Conservation (phyloP, 2,113 vertebrate genomes). For the Triplophysa siluroides region DNA sequence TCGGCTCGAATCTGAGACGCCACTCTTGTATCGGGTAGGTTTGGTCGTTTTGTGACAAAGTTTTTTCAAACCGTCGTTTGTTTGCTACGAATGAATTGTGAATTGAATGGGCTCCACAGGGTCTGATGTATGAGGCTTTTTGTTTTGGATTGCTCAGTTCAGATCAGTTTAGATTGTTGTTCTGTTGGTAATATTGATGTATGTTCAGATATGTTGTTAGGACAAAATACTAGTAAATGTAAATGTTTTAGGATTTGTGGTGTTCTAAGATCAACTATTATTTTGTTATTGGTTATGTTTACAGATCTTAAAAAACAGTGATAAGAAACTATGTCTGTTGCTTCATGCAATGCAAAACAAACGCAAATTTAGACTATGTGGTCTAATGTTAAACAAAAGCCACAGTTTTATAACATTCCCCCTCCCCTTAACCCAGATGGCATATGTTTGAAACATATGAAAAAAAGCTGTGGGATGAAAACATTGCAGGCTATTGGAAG, state of each 20-base stretch:
- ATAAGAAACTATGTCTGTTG: not conserved
- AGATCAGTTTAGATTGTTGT: not conserved
- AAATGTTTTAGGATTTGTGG: not conserved
- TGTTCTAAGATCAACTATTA: not conserved
- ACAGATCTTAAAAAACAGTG: not conserved
- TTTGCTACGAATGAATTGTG: not conserved
- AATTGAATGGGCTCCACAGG: not conserved
- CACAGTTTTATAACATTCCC: not conserved
- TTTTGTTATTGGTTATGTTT: not conserved
- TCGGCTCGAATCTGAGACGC: conserved; percentile 64
- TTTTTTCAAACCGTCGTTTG: not conserved
- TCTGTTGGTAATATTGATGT: not conserved
- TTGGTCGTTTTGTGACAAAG: not conserved
- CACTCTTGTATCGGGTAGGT: conserved; percentile 76
- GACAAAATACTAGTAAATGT: not conserved
- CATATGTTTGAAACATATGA: not conserved
- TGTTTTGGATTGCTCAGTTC: not conserved
- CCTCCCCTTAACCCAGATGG: not conserved
- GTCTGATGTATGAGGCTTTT: not conserved
- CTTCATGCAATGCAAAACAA: not conserved
- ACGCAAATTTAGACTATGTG: not conserved
- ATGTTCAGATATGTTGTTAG: not conserved
- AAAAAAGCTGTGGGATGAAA: not conserved
- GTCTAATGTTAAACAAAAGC: not conserved
- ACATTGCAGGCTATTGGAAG: not conserved